phyloP scores from a whole-genome alignment of 2,113 vertebrate genomes.

The Dinomys branickii region DNA sequence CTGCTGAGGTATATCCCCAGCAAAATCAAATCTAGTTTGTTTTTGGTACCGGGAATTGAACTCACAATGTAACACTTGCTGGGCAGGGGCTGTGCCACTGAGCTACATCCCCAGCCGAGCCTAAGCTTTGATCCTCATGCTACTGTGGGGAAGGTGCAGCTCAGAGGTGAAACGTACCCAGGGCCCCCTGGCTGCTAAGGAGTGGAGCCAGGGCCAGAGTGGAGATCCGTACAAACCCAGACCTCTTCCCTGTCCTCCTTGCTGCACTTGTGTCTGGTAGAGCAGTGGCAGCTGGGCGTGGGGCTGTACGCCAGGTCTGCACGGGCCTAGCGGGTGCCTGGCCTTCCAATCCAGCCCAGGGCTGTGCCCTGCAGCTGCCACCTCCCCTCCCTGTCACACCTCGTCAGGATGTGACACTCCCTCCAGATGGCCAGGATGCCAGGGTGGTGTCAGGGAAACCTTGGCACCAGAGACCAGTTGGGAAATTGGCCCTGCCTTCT shows the following conservation, averaged over 20 bases:
- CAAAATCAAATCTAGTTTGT: too few relatives aligned
- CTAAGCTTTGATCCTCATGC: background rate
- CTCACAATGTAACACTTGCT: too few relatives aligned
- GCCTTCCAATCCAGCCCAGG: background rate
- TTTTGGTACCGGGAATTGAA: too few relatives aligned
- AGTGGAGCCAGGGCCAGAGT: background rate
- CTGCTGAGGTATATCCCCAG: too few relatives aligned
- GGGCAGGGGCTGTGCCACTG: too few relatives aligned
- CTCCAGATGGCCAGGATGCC: constrained; percentile 27
- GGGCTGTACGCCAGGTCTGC: background rate
- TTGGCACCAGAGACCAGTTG: background rate
- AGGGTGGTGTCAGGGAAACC: background rate
- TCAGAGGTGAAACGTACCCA: background rate
- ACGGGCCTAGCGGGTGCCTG: background rate
- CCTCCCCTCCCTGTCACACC: background rate
- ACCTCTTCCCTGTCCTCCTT: background rate
- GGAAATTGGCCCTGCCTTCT: constrained; percentile 17
- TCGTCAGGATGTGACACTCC: constrained; percentile 10
- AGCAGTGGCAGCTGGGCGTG: background rate
- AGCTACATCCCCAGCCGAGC: too few relatives aligned
- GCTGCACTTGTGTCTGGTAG: background rate
- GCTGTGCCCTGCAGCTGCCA: background rate
- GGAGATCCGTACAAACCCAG: background rate
- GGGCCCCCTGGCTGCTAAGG: background rate
- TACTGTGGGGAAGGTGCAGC: background rate